Percentiles rank a stretch among this genome's conserved stretches.
These are phyloP conservation scores for Caenorhabditis sulstoni DNA, from an alignment of 2,888 invertebrate genomes.

Conservation along the genomic window DNA sequence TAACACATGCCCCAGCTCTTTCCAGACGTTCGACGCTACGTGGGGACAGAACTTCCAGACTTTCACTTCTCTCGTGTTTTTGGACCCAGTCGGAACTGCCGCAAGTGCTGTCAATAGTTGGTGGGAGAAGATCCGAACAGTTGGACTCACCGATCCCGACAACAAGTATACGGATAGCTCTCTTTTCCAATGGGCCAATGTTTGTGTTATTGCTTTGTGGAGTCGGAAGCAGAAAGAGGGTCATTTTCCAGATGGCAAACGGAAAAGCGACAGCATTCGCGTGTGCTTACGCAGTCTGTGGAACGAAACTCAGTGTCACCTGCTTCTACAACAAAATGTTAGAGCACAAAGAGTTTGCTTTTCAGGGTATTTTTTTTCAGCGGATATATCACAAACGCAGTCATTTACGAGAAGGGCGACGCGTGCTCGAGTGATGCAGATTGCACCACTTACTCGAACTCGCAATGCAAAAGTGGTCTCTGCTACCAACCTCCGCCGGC, in stretches of 20 bases:
- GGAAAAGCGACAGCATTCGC: constrained; percentile 50
- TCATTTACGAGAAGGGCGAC: constrained; percentile 61
- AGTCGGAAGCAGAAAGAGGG: background rate
- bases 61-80: constrained; percentile 9
- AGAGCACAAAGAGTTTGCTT: no score
- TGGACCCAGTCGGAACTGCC: constrained; percentile 28
- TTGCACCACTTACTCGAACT: constrained; percentile 50
- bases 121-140: constrained; percentile 39
- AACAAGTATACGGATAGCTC: constrained; percentile 41
- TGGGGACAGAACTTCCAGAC: constrained; percentile 49
- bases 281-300: constrained; percentile 44
- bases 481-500: constrained; percentile 46
- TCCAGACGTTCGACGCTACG: constrained; percentile 44
- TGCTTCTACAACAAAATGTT: constrained; percentile 56
- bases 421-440: constrained; percentile 55
- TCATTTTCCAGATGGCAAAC: constrained; percentile 45
- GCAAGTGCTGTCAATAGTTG: constrained; percentile 34
- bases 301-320: constrained; percentile 21
- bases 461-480: constrained; percentile 57
- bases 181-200: constrained; percentile 23
- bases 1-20: constrained; percentile 35
- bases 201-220: background rate
- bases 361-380: constrained; percentile 58
- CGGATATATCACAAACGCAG: constrained; percentile 55
- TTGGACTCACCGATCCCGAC: constrained; percentile 46